A percentile compares a stretch with the other conserved stretches of the same genome.
Evolutionary conservation across 2,797 vertebrate species (phyloP).

Genomic region (Peromyscus attwateri): DNA sequence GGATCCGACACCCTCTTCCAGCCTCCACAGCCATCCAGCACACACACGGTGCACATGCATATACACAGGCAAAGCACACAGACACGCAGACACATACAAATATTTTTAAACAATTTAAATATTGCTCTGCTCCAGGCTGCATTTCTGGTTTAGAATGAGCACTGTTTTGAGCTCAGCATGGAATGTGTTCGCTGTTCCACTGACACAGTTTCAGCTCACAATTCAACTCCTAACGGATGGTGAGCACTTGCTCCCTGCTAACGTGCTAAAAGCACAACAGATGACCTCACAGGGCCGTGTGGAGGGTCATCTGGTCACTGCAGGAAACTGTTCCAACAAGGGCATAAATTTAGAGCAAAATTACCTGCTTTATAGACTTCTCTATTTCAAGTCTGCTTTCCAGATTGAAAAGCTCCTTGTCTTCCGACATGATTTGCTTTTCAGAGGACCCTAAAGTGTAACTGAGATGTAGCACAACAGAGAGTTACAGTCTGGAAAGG

Average conservation of each 20-base stretch:
- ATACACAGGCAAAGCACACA: neutral
- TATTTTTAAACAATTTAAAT: neutral
- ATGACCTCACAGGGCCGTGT: neutral
- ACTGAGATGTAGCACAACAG: conserved; percentile 82
- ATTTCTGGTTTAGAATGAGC: neutral
- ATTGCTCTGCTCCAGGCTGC: neutral
- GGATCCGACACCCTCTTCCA: no score
- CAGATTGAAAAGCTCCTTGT: conserved; percentile 90
- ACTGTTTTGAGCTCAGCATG: neutral
- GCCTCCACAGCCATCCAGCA: neutral
- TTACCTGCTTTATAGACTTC: conserved; percentile 92
- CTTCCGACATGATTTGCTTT: conserved; percentile 88
- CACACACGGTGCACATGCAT: neutral
- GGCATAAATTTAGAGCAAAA: conserved; percentile 51
- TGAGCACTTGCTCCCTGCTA: neutral
- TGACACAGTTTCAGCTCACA: neutral
- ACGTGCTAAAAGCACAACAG: neutral
- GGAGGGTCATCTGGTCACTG: neutral
- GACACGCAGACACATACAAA: neutral
- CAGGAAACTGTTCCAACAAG: neutral
- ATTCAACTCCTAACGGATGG: neutral
- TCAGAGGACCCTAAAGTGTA: conserved; percentile 92
- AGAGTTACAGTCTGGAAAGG: conserved; percentile 25
- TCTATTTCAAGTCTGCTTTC: conserved; percentile 91
- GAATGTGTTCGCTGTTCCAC: neutral